Base-by-base conservation (phyloP, 92 coral and sea anemone genomes). In the Siderastrea siderea region DNA sequence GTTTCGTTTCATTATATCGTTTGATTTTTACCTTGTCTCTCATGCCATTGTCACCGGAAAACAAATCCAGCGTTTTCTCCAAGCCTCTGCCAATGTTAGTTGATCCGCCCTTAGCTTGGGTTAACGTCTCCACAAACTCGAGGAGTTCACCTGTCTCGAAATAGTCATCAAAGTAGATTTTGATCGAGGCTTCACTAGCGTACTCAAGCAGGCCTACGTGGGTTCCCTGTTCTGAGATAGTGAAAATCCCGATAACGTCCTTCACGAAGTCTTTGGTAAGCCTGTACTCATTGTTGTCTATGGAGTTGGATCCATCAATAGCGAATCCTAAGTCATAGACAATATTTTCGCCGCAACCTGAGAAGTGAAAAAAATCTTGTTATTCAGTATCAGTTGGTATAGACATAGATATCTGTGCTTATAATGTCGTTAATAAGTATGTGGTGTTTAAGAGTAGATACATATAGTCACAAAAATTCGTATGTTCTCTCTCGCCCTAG, bases 241-340 rank as follows among this genome's bases (percentile, higher is more conserved):
- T 84, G 71, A 95, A 95, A 9, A 88, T 90, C 82, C 88, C 82
- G 80, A 95, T 86, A 38, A 95, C 71, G 55, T 93, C 89, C 47
- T 88, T 85, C 75, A 95, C 87, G 71, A 95, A 95, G 84, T 95
- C 96, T 79, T 76, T 91, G 57, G 94, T 78, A 10, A 85, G 87
- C 16, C 96, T 89, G 89, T 91, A 95, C 62, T 95, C 98, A 14
- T 95, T 79, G 69, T 55, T 63, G 74, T 89, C 78, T 14, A 97
- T 97, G 74, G 98, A 94, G 7, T 60, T 87, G 14, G 99, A 94
- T 54, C 98, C 99, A 77, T 97, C 99, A 11, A 97, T 79, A 4
- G 96, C 99, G 38, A 97, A 87, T 48, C 98, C 99, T 3, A 97
- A 68, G 74, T 97, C 99, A 8, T 91, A 74, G 10, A 74, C 76